Percentiles rank a stretch among this genome's conserved stretches.
phyloP scores from a whole-genome alignment of 2,113 vertebrate genomes.

The Rhabdomys dilectus region DNA sequence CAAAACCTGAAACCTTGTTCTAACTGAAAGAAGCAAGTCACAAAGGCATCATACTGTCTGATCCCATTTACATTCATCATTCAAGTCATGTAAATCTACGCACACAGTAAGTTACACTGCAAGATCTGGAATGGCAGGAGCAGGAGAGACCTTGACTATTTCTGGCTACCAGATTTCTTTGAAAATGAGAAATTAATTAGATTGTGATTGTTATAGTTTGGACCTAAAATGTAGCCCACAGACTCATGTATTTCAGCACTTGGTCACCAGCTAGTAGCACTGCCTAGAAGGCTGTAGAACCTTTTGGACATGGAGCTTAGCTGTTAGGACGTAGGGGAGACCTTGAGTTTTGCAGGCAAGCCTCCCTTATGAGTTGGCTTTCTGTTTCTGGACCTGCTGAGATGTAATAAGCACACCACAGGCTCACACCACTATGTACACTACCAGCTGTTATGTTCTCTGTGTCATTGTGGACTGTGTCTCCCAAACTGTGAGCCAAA shows the following conservation, averaged over 20 bases:
- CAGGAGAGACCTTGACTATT: background rate
- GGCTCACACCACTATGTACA: too few species aligned
- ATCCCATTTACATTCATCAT: background rate
- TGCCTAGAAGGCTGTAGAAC: background rate
- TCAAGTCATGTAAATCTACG: background rate
- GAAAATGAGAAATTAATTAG: constrained; percentile 36
- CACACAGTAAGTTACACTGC: background rate
- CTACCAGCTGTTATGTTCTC: background rate
- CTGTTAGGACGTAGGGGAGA: background rate
- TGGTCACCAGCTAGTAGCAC: background rate
- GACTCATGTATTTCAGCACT: background rate
- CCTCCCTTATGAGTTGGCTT: background rate
- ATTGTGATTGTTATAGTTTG: background rate
- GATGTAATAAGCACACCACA: background rate
- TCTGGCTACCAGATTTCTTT: background rate
- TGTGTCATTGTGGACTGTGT: background rate
- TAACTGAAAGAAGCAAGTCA: background rate
- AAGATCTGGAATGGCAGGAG: background rate
- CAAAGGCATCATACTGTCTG: background rate
- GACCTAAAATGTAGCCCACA: background rate
- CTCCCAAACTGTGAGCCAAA: background rate
- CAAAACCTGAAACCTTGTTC: background rate
- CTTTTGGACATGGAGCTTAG: background rate
- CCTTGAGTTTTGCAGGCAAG: background rate
- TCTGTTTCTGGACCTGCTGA: background rate